Percentiles rank a stretch among this genome's conserved stretches.
Evolutionary conservation across 2,888 invertebrate species (phyloP).

Genomic region (Seira musarum): DNA sequence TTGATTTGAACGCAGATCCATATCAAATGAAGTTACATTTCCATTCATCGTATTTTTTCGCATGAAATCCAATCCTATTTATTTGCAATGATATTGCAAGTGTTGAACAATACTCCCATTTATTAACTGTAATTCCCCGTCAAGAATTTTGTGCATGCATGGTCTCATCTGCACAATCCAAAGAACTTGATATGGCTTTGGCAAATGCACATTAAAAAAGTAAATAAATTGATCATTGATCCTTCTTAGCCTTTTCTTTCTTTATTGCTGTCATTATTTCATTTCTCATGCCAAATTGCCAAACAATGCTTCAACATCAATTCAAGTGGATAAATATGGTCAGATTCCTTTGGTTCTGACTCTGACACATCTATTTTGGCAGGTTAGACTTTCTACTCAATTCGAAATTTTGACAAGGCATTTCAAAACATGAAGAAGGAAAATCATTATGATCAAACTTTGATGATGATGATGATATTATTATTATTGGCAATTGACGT

Average conservation of each 20-base stretch:
- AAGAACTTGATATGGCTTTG: neutral
- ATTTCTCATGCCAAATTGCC: conserved; percentile 39
- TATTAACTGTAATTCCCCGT: too few species aligned
- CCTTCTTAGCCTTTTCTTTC: neutral
- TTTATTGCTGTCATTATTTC: conserved; percentile 16
- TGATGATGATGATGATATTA: neutral
- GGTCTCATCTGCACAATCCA: neutral
- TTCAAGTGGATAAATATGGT: neutral
- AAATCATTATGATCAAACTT: conserved; percentile 14
- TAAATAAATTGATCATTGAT: neutral
- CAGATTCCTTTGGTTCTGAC: neutral
- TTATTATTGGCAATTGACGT: conserved; percentile 2
- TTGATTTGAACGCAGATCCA: neutral
- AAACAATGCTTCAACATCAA: conserved; percentile 28
- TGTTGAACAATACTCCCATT: neutral
- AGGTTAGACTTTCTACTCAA: conserved; percentile 40
- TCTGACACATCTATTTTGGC: conserved; percentile 26
- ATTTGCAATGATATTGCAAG: neutral
- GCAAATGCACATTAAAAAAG: neutral
- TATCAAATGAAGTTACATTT: neutral
- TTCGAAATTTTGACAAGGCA: conserved; percentile 37
- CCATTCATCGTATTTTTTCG: neutral
- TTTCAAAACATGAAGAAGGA: conserved; percentile 23
- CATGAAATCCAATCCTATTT: neutral
- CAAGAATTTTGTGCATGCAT: too few species aligned